Evolutionary conservation across 2,888 invertebrate genomes (phyloP), one percentile per base, ranked within the genome.

Genomic region (Erannis defoliaria): DNA sequence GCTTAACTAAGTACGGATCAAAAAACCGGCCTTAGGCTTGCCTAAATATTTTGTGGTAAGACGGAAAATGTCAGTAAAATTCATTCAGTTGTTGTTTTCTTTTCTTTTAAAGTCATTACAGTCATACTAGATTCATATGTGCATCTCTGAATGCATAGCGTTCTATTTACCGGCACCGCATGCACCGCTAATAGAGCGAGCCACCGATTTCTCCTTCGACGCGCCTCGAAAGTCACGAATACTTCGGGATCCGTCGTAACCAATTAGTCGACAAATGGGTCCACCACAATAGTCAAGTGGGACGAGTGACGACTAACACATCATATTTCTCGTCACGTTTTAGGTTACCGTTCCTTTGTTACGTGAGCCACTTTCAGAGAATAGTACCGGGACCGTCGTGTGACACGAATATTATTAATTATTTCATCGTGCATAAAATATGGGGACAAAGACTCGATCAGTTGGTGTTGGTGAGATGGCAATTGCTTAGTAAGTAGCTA

Each of bases 361-460:
- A 90, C 90, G 92, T 88, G 92, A 84, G 86, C 89, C 85, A 92
- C 92, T 91, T 92, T 90, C 89, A 86, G 85, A 86, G 88, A 86
- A 89, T 85, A 85, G 88, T 82, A 79, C 21, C 38, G 85, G 84
- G 82, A 86, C 80, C 71, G 78, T 80, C 71, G 78, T 92, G 91
- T 87, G 92, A 81, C 82, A 74, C 67, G 92, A 91, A 93, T 93
- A 84, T 86, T 72, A 89, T 92, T 91, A 90, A 90, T 91, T 90
- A 87, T 81, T 81, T 80, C 77, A 48, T 80, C 78, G 81, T 77
- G 81, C 84, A 81, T 82, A 80, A 77, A 77, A 83, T 83, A 80
- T 78, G 75, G 75, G 72, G 71, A 67, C 56, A 68, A 74, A 68
- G 71, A 72, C 72, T 73, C 75, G 73, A 81, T 80, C 66, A 65